phyloP scores from a whole-genome alignment of 2,888 invertebrate genomes.

The Sinohyriopsis cumingii region DNA sequence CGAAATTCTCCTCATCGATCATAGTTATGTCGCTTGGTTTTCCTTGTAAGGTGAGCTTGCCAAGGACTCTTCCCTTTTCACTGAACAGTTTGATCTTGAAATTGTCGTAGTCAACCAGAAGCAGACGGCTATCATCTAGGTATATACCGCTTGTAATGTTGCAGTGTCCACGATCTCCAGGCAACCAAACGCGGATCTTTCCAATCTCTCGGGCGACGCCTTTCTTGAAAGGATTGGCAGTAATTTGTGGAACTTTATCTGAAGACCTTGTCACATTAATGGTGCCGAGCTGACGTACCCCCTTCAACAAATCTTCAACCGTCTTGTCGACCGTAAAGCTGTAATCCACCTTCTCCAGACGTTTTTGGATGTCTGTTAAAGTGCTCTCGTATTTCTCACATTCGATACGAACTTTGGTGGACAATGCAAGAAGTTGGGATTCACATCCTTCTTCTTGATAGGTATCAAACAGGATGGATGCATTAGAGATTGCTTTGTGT shows the following conservation, averaged over 20 bases:
- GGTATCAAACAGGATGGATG: conserved; percentile 22
- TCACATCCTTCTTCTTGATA: conserved; percentile 25
- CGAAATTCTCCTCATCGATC: conserved; percentile 13
- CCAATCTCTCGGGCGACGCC: conserved; percentile 12
- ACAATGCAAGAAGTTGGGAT: conserved; percentile 20
- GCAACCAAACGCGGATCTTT: conserved; percentile 22
- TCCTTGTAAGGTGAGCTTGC: conserved; percentile 20
- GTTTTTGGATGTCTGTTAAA: conserved; percentile 14
- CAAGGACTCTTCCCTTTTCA: conserved; percentile 15
- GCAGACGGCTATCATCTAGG: conserved; percentile 23
- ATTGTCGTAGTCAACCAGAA: conserved; percentile 31
- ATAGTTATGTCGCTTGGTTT: conserved; percentile 29
- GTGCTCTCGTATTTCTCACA: conserved; percentile 24
- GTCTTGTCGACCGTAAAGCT: conserved; percentile 20
- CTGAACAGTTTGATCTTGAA: conserved; percentile 31
- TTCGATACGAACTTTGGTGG: conserved; percentile 15
- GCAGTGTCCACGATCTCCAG: conserved; percentile 32
- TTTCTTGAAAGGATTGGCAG: conserved; percentile 6
- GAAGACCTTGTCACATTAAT: conserved; percentile 19
- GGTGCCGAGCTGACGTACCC: conserved; percentile 19
- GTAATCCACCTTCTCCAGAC: conserved; percentile 25
- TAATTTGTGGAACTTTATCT: conserved; percentile 13
- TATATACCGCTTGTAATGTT: conserved; percentile 30
- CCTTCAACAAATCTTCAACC: conserved; percentile 24
- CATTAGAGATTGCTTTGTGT: conserved; percentile 30